These are phyloP conservation scores for Eupsittula cactorum DNA, from an alignment of 2,113 vertebrate genomes.

Conservation along the genomic window DNA sequence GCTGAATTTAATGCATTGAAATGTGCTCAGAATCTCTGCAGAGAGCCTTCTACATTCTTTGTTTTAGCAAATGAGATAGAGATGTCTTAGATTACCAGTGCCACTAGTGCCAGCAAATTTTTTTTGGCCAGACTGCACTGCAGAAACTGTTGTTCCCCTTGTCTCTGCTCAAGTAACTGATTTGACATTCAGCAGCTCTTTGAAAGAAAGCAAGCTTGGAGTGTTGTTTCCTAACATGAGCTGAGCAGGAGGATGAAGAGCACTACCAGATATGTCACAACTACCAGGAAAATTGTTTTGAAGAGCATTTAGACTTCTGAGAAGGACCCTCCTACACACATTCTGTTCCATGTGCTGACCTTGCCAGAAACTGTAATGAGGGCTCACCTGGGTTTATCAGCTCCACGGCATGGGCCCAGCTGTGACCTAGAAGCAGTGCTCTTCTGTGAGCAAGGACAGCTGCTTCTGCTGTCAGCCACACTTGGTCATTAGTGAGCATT, in stretches of 20 bases:
- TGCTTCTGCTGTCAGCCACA: background rate
- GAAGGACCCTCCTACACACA: accelerated
- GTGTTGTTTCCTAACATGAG: background rate
- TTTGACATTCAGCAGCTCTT: background rate
- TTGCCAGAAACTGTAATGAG: background rate
- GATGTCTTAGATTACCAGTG: background rate
- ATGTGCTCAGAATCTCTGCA: background rate
- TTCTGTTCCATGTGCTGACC: background rate
- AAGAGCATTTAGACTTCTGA: background rate
- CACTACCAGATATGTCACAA: background rate
- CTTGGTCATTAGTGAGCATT: background rate
- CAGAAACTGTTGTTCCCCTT: background rate
- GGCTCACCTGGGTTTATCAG: background rate
- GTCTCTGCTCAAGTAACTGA: background rate
- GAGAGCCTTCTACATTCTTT: background rate
- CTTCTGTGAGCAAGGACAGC: background rate
- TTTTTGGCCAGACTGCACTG: background rate
- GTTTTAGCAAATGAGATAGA: background rate
- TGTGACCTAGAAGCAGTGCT: background rate
- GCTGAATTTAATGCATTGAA: background rate
- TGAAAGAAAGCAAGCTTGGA: background rate
- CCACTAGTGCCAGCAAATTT: background rate
- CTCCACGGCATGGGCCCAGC: background rate
- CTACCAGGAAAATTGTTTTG: background rate
- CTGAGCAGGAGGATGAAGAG: background rate